A percentile compares a stretch with the other conserved stretches of the same genome.
phyloP scores from a whole-genome alignment of 2,797 vertebrate species.

The Eulemur rubriventer region DNA sequence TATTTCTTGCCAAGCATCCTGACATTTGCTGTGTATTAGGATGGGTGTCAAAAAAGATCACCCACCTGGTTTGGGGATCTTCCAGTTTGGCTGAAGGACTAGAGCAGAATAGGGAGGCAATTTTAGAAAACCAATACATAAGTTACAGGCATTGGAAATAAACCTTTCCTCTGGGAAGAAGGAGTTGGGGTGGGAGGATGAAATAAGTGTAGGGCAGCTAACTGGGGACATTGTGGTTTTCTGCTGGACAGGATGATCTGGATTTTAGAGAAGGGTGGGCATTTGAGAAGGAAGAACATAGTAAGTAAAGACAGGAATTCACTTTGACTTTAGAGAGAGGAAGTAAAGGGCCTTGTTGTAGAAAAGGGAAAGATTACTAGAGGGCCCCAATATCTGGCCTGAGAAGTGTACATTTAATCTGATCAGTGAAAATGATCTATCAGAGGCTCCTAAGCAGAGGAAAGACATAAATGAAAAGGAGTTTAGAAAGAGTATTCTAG shows the following conservation, averaged over 20 bases:
- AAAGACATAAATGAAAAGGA: conserved; percentile 8
- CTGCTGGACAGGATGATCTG: background rate
- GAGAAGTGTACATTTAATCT: background rate
- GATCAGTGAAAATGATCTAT: background rate
- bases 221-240: background rate
- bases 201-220: background rate
- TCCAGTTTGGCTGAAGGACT: background rate
- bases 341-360: background rate
- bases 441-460: background rate
- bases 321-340: background rate
- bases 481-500: conserved; percentile 31
- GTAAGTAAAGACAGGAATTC: background rate
- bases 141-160: background rate
- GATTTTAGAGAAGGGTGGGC: background rate
- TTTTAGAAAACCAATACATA: background rate
- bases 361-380: background rate
- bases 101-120: background rate
- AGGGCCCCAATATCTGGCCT: background rate
- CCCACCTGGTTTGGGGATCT: accelerated
- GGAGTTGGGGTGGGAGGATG: background rate
- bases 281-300: background rate
- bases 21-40: background rate
- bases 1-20: background rate
- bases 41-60: background rate
- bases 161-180: background rate